Percentiles rank a stretch among this genome's conserved stretches.
phyloP scores from a whole-genome alignment of 2,113 vertebrate species.

The Leucoraja erinaceus region DNA sequence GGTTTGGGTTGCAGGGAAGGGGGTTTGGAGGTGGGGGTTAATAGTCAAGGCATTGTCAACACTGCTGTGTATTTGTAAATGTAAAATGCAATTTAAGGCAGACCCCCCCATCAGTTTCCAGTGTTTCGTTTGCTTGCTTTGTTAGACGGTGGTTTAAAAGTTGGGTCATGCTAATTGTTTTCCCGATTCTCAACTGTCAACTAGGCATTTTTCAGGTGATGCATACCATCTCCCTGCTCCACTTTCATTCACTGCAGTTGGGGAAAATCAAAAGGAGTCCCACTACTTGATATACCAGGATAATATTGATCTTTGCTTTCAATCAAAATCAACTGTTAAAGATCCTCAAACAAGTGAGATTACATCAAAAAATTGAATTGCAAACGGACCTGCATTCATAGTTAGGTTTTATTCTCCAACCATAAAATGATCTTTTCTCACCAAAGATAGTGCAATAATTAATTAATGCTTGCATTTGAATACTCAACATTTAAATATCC shows the following conservation, averaged over 20 bases:
- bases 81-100: slow-evolving; percentile 4
- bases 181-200: not conserved
- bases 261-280: not conserved
- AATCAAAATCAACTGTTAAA: not conserved
- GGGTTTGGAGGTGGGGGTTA: not conserved
- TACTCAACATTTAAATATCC: not conserved
- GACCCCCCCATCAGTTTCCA: not conserved
- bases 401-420: not conserved
- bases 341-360: not conserved
- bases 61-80: not conserved
- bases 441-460: not conserved
- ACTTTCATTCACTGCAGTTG: not conserved
- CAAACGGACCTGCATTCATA: not conserved
- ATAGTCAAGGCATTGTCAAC: too few species aligned
- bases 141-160: not conserved
- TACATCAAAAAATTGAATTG: not conserved
- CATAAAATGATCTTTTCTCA: not conserved
- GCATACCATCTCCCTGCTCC: not conserved
- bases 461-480: not conserved
- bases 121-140: not conserved
- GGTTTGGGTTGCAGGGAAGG: not conserved
- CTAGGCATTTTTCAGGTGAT: not conserved
- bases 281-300: not conserved
- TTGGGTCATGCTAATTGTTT: not conserved
- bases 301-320: not conserved